A percentile compares a stretch with the other conserved stretches of the same genome.
Conservation (phyloP, 2,113 vertebrate genomes). For the Azemiops feae region DNA sequence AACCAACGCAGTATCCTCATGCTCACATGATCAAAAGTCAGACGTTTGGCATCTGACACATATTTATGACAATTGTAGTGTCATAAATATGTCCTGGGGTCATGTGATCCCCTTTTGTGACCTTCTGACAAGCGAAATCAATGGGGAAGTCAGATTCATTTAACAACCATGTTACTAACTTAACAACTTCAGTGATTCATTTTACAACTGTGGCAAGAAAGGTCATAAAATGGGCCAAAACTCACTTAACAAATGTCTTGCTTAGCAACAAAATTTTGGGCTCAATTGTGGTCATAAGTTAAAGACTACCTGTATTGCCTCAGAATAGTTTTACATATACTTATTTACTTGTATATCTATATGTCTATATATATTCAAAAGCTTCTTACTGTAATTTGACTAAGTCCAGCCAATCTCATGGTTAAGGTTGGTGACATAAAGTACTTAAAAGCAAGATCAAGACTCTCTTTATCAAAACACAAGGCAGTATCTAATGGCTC, state of each 20-base stretch:
- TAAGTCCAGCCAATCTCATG: constrained; percentile 96
- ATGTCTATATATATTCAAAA: constrained; percentile 14
- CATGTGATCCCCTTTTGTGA: not conserved
- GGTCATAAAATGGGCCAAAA: not conserved
- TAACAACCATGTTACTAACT: not conserved
- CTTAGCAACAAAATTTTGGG: not conserved
- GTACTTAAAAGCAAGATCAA: constrained; percentile 99
- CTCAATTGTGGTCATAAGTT: not conserved
- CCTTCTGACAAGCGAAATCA: not conserved
- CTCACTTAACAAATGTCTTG: not conserved
- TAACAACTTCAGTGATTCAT: not conserved
- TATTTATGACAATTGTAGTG: not conserved
- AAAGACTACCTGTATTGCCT: not conserved
- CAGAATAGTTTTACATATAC: not conserved
- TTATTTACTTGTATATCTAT: not conserved
- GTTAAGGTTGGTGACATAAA: constrained; percentile 99
- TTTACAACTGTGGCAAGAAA: not conserved
- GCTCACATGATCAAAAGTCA: not conserved
- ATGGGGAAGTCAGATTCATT: not conserved
- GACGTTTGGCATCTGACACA: not conserved
- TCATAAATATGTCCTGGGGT: not conserved
- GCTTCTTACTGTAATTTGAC: constrained; percentile 94
- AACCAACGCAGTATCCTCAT: not conserved
- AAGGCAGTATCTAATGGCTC: constrained; percentile 95
- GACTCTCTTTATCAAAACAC: constrained; percentile 98